Percentiles rank a stretch among this genome's conserved stretches.
Conservation (phyloP, 2,113 vertebrate genomes). For the Tachysurus vachellii region DNA sequence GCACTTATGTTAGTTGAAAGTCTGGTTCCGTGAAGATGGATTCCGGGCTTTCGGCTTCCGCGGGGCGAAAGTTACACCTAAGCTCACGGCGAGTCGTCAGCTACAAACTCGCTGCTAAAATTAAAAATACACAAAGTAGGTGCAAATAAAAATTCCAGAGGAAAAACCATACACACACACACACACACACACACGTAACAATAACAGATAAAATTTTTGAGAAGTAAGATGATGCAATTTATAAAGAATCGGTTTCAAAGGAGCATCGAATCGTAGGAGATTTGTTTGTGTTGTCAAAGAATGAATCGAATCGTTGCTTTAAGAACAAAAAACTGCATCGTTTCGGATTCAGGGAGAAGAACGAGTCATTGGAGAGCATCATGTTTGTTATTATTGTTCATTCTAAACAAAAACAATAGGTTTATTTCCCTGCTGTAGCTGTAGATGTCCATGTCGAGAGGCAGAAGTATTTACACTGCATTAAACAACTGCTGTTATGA, state of each 20-base stretch:
- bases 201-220: neutral
- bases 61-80: neutral
- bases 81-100: neutral
- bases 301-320: neutral
- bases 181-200: neutral
- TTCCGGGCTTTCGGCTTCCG: slow-evolving; percentile 9
- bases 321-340: neutral
- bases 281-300: too few relatives aligned
- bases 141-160: neutral
- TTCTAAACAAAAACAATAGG: neutral
- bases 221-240: neutral
- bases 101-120: neutral
- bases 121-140: neutral
- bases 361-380: neutral
- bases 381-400: neutral
- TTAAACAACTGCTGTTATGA: neutral
- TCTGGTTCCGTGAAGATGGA: slow-evolving; percentile 4
- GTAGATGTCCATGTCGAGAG: neutral
- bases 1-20: slow-evolving; percentile 30
- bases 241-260: too few relatives aligned
- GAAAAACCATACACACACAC: neutral
- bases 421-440: neutral
- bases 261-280: neutral
- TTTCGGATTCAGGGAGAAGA: neutral
- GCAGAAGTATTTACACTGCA: neutral